phyloP scores from a whole-genome alignment of 2,888 invertebrate genomes.

The Hypercompe scribonia region DNA sequence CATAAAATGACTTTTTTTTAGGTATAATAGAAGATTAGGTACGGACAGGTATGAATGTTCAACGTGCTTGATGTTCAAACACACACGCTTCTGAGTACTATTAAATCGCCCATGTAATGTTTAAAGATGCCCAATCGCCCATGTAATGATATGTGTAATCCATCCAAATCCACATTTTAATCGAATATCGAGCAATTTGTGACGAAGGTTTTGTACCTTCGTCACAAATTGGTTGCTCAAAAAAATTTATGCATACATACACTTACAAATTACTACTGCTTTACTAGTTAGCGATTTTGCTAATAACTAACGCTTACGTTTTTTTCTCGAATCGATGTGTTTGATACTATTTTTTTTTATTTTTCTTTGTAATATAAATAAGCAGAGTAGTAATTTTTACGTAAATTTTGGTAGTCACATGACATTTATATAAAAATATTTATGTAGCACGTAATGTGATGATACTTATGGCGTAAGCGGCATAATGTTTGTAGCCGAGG shows the following conservation, averaged over 20 bases:
- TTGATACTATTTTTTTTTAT: neutral
- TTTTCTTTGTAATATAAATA: neutral
- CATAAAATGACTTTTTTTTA: too few species aligned
- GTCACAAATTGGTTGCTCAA: too few species aligned
- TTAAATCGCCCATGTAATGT: too few species aligned
- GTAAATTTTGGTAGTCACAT: neutral
- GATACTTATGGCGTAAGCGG: slow-evolving; percentile 34
- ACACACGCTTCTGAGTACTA: too few species aligned
- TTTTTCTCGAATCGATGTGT: too few species aligned
- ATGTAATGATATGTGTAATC: too few species aligned
- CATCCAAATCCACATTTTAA: neutral
- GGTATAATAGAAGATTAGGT: too few species aligned
- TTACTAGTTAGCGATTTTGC: neutral
- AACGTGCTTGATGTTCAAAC: too few species aligned
- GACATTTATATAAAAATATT: neutral
- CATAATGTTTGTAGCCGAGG: slow-evolving; percentile 60
- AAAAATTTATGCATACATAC: neutral
- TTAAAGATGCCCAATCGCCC: too few species aligned
- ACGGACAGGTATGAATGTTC: too few species aligned
- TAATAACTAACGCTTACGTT: neutral
- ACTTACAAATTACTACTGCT: neutral
- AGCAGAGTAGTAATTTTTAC: neutral
- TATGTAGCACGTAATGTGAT: slow-evolving; percentile 6
- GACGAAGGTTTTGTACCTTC: too few species aligned
- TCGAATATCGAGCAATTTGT: neutral